These are phyloP conservation scores for Synanthedon myopaeformis DNA, from an alignment of 2,888 invertebrate species.

Conservation along the genomic window DNA sequence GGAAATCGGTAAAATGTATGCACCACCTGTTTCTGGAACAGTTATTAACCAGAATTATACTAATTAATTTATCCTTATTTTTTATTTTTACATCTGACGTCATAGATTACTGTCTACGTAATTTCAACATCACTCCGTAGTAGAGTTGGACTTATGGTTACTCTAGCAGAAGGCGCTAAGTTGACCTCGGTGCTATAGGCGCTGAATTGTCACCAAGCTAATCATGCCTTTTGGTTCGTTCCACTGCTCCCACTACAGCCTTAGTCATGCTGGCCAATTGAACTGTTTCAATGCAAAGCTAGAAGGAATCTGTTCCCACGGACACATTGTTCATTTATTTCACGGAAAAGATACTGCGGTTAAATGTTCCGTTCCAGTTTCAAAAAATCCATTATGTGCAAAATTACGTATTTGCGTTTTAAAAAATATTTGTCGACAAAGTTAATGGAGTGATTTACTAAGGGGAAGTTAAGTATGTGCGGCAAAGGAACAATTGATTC, in stretches of 20 bases:
- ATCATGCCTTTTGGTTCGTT: conserved; percentile 53
- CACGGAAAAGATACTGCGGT: conserved; percentile 5
- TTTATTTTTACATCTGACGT: background rate
- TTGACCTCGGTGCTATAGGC: conserved; percentile 51
- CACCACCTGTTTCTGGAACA: too few species aligned
- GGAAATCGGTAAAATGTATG: too few species aligned
- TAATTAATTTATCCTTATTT: too few species aligned
- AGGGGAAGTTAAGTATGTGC: background rate
- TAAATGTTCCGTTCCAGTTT: conserved; percentile 2
- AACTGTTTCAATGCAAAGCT: conserved; percentile 10
- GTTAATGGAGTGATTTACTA: background rate
- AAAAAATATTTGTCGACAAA: background rate
- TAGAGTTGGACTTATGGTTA: conserved; percentile 17
- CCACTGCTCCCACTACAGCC: conserved; percentile 31
- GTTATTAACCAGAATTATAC: too few species aligned
- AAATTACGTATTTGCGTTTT: background rate
- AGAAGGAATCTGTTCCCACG: conserved; percentile 26
- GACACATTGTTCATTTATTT: conserved; percentile 5
- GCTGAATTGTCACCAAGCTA: conserved; percentile 47
- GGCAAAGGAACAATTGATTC: background rate
- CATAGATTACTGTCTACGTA: background rate
- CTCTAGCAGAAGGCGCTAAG: conserved; percentile 19
- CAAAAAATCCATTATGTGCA: background rate
- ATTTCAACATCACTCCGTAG: background rate
- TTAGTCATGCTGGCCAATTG: conserved; percentile 20